Base-by-base conservation (phyloP, 2,113 vertebrate genomes). In the Lamprotornis superbus region DNA sequence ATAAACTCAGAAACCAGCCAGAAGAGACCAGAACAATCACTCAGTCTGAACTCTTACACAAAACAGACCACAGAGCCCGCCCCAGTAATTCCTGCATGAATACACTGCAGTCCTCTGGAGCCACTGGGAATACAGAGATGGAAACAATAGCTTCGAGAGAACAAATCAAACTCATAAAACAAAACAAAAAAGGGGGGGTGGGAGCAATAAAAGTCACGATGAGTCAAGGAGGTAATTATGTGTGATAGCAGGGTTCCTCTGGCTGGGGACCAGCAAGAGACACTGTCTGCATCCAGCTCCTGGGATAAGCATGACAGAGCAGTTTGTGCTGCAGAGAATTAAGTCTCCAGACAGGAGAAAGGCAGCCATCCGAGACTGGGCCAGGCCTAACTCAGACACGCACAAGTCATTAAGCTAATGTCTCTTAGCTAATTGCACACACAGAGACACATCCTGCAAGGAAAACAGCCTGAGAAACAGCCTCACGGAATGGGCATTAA, bases 351-450 rank as follows among this genome's bases (percentile, higher is more conserved):
- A 71, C 20, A 59, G 71, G 33, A 96, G 93, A 75, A 93, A 93
- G 68, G 60, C 95, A 96, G 76, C 56, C 60, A 75, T 75, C 64
- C 3, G 69, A 94, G 71, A 49, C 24, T 60, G 71, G 79, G 70
- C 42, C 16, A 2, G 47, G 50, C 59, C 80, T 88, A 93, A 92
- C 52, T 91, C 82, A 91, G 79, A 80, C 94, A 94, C 35, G 4
- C 82, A 95, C 67, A 95, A 96, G 67, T 88, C 91, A 93, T 96
- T 94, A 93, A 83, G 68, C 89, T 95, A 67, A 95, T 86, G 71
- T 90, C 68, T 96, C 79, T 93, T 93, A 84, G 89, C 75, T 96
- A 90, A 93, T 96, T 97, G 76, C 50, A 59, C 59, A 76, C 85
- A 90, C 23, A 44, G 27, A 95, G 84, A 77, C 82, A 59, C 46